A percentile compares a stretch with the other conserved stretches of the same genome.
phyloP scores from a whole-genome alignment of 1,140 invertebrate species.

The Thaumatotibia leucotreta region DNA sequence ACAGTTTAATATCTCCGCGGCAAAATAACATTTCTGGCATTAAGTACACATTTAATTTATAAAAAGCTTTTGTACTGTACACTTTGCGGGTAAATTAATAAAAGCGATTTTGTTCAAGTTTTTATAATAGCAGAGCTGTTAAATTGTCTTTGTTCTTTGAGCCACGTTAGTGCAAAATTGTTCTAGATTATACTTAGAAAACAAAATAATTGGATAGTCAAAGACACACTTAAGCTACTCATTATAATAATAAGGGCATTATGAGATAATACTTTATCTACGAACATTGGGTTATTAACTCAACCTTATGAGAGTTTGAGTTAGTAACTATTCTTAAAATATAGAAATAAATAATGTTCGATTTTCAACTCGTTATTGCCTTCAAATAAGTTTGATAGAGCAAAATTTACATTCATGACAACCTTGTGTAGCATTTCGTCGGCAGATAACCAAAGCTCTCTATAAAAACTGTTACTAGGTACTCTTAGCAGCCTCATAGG shows the following conservation, averaged over 20 bases:
- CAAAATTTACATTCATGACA: too few relatives aligned
- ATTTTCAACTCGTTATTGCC: too few relatives aligned
- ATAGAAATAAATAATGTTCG: too few relatives aligned
- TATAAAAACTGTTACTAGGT: too few relatives aligned
- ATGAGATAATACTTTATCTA: background rate
- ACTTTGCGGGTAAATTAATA: constrained; percentile 9
- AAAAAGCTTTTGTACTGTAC: constrained; percentile 7
- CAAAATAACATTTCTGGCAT: constrained; percentile 4
- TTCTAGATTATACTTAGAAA: background rate
- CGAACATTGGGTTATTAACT: too few relatives aligned
- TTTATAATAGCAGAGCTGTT: background rate
- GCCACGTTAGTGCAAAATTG: background rate
- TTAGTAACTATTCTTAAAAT: too few relatives aligned
- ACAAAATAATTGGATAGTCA: background rate
- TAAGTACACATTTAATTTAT: constrained; percentile 5
- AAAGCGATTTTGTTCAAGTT: background rate
- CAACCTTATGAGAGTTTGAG: too few relatives aligned
- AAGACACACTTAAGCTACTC: constrained; percentile 17
- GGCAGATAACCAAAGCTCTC: too few relatives aligned
- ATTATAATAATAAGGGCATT: background rate
- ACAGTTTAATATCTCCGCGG: constrained; percentile 6
- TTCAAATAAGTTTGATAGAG: too few relatives aligned
- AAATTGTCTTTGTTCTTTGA: background rate
- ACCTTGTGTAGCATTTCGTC: too few relatives aligned
- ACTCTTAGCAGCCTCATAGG: too few relatives aligned